Conservation (phyloP, 1,140 invertebrate species). For the Tetranychus urticae region DNA sequence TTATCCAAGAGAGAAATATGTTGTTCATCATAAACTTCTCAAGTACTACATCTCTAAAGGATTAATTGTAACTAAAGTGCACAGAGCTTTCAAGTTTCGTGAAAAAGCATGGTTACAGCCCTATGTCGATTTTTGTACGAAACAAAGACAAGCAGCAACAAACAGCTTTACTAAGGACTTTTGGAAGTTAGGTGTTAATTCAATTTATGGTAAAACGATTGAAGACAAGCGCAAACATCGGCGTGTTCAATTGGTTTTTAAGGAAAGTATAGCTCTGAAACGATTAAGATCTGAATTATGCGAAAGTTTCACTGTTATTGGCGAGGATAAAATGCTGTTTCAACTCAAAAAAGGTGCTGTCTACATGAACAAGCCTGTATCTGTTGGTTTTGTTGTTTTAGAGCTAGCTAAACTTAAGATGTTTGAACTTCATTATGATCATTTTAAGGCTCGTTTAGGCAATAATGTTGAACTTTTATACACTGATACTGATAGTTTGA, state of each 20-base stretch:
- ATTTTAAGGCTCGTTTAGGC: constrained; percentile 16
- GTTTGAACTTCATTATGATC: constrained; percentile 18
- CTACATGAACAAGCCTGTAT: constrained; percentile 13
- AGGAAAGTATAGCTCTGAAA: constrained; percentile 15
- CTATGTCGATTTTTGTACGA: constrained; percentile 24
- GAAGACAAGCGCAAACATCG: constrained; percentile 24
- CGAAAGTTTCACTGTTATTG: constrained; percentile 9
- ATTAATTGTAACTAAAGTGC: constrained; percentile 23
- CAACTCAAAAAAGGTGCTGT: constrained; percentile 12
- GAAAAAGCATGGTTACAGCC: constrained; percentile 24
- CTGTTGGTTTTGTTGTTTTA: constrained; percentile 12
- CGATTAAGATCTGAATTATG: constrained; percentile 21
- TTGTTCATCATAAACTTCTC: background rate
- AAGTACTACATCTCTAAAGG: constrained; percentile 24
- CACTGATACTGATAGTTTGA: constrained; percentile 23
- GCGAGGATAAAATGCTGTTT: constrained; percentile 8
- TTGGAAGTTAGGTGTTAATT: constrained; percentile 23
- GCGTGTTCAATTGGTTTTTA: constrained; percentile 20
- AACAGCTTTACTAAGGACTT: constrained; percentile 18
- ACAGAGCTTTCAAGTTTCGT: constrained; percentile 24
- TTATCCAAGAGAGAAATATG: background rate
- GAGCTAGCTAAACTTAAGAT: constrained; percentile 15
- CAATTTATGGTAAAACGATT: constrained; percentile 25
- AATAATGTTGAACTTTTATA: constrained; percentile 16
- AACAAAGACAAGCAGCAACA: constrained; percentile 12